Percentiles rank a stretch among this genome's conserved stretches.
phyloP scores from a whole-genome alignment of 1,140 invertebrate species.

The Drosophila novamexicana region DNA sequence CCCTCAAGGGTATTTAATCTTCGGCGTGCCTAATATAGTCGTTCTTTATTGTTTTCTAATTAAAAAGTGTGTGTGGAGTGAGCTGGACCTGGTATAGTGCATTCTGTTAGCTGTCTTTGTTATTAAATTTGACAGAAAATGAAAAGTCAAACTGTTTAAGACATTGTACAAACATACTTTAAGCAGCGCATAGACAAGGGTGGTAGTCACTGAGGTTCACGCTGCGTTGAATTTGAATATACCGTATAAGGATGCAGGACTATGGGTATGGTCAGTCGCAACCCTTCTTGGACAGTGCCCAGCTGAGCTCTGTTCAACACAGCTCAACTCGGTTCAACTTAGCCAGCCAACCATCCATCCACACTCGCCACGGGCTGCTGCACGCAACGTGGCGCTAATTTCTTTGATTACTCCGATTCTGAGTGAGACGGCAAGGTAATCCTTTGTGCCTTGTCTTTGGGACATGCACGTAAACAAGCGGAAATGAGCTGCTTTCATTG shows the following conservation, averaged over 20 bases:
- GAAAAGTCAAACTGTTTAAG: conserved; percentile 83
- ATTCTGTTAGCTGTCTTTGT: conserved; percentile 42
- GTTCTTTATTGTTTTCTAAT: conserved; percentile 42
- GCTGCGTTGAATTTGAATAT: conserved; percentile 75
- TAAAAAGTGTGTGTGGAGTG: conserved; percentile 49
- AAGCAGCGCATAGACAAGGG: conserved; percentile 59
- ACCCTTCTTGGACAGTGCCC: conserved; percentile 52
- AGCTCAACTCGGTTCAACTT: conserved; percentile 27
- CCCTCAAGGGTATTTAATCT: too few species aligned
- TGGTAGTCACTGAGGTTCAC: conserved; percentile 44
- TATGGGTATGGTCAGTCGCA: conserved; percentile 51
- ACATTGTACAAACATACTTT: conserved; percentile 75
- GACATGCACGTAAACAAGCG: conserved; percentile 49
- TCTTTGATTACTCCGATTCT: conserved; percentile 70
- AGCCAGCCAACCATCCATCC: conserved; percentile 43
- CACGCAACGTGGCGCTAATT: conserved; percentile 80
- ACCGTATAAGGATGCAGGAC: conserved; percentile 1
- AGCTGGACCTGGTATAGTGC: conserved; percentile 13
- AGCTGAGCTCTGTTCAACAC: conserved; percentile 27
- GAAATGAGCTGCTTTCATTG: conserved; percentile 67
- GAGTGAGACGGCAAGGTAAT: conserved; percentile 39
- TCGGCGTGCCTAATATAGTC: neutral
- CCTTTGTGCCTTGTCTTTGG: conserved; percentile 73
- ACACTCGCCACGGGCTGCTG: conserved; percentile 64
- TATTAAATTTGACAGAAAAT: conserved; percentile 71